phyloP scores from a whole-genome alignment of 2,888 invertebrate species.

The Catocala nupta region DNA sequence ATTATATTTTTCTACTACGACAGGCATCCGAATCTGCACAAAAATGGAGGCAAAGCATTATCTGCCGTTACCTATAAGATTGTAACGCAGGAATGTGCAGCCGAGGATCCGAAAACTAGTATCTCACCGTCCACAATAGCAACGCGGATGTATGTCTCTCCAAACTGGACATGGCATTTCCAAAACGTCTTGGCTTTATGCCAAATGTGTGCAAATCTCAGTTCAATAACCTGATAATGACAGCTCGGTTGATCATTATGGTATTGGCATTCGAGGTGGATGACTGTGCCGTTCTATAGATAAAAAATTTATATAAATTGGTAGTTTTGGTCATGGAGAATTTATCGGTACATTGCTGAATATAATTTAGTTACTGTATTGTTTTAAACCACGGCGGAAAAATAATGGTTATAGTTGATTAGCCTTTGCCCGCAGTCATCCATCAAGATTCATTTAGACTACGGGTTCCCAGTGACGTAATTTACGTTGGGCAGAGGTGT shows the following conservation, averaged over 20 bases:
- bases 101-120: no score
- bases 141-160: slow-evolving; percentile 20
- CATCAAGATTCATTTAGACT: no score
- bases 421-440: no score
- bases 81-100: no score
- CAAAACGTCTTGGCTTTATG: slow-evolving; percentile 58
- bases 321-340: slow-evolving; percentile 9
- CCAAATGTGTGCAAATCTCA: slow-evolving; percentile 54
- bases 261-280: slow-evolving; percentile 14
- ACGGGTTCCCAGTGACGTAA: no score
- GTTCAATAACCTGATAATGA: slow-evolving; percentile 50
- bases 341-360: slow-evolving; percentile 10
- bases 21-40: not conserved
- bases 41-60: no score
- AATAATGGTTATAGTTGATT: no score
- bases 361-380: not conserved
- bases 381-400: not conserved
- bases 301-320: slow-evolving; percentile 13
- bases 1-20: not conserved
- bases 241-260: slow-evolving; percentile 22
- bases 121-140: not conserved
- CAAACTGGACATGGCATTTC: slow-evolving; percentile 56
- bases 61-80: no score
- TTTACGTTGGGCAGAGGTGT: no score
- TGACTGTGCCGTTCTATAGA: slow-evolving; percentile 6